Base-by-base conservation (phyloP, 2,113 vertebrate genomes). In the Istiophorus platypterus region DNA sequence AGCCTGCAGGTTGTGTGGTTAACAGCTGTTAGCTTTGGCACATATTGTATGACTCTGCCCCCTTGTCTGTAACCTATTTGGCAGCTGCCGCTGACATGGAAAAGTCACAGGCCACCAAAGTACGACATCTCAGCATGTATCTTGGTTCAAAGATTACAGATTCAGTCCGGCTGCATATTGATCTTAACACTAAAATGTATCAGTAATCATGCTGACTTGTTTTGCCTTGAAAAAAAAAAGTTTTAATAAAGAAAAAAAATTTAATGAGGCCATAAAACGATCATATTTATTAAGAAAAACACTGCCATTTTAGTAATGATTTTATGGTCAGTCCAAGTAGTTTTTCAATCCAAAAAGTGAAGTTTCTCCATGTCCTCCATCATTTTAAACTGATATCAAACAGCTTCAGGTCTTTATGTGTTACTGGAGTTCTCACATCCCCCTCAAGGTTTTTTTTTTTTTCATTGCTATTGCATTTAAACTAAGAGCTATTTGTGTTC, bases 21-120 rank as follows among this genome's bases (percentile, higher is more conserved):
- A 96, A 96, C 95, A 95, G 95, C 95, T 94, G 94, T 95, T 95
- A 95, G 95, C 93, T 92, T 91, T 91, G 93, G 88, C 91, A 89
- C 93, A 90, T 86, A 88, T 89, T 90, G 81, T 77, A 88, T 82
- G 91, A 91, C 93, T 93, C 91, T 93, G 87, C 88, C 86, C 92
- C 89, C 91, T 89, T 62, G 80, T 90, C 90, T 91, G 91, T 93
- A 91, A 93, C 90, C 93, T 90, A 88, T 86, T 86, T 91, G 89
- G 88, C 93, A 93, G 92, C 92, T 92, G 89, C 89, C 59, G 80
- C 88, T 88, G 89, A 94, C 91, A 90, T 3, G 79, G 91, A 91
- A 80, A 69, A 94, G 92, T 88, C 92, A 84, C 79, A 72, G 88
- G 87, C 86, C 86, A 82, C 88, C 58, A 88, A 85, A 87, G 85